Conservation (phyloP, 2,888 invertebrate species). For the Tetragonula carbonaria region DNA sequence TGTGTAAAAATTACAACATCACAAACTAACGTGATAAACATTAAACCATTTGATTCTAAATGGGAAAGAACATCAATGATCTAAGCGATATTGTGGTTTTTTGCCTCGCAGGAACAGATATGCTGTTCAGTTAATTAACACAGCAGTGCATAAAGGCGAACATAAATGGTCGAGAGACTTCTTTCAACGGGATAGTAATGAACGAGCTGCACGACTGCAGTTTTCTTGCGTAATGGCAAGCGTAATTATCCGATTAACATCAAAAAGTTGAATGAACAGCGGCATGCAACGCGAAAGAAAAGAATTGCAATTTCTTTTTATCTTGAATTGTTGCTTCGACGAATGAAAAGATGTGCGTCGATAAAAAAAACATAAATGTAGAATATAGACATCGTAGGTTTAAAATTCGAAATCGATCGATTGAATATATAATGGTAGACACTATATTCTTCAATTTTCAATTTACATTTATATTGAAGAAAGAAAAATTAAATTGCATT, state of each 20-base stretch:
- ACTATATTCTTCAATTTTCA: too few relatives aligned
- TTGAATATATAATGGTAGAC: too few relatives aligned
- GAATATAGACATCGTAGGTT: too few relatives aligned
- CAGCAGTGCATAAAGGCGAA: background rate
- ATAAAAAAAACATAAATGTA: too few relatives aligned
- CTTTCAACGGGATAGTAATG: background rate
- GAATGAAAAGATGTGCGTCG: too few relatives aligned
- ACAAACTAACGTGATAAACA: background rate
- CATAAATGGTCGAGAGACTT: background rate
- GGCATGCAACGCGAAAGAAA: background rate
- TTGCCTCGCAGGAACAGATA: background rate
- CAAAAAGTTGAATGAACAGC: background rate
- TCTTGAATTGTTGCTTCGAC: too few relatives aligned
- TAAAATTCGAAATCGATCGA: too few relatives aligned
- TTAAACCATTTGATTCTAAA: background rate
- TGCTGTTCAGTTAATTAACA: constrained; percentile 19
- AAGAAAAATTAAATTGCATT: too few relatives aligned
- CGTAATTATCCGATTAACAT: constrained; percentile 7
- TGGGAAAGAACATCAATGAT: background rate
- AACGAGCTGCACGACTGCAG: background rate
- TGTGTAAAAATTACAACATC: too few relatives aligned
- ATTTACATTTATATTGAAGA: too few relatives aligned
- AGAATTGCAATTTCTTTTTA: too few relatives aligned
- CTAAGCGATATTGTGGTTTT: background rate
- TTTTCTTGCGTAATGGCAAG: constrained; percentile 7